A percentile compares a stretch with the other conserved stretches of the same genome.
Evolutionary conservation across 2,113 vertebrate genomes (phyloP).

Genomic region (Willisornis vidua): DNA sequence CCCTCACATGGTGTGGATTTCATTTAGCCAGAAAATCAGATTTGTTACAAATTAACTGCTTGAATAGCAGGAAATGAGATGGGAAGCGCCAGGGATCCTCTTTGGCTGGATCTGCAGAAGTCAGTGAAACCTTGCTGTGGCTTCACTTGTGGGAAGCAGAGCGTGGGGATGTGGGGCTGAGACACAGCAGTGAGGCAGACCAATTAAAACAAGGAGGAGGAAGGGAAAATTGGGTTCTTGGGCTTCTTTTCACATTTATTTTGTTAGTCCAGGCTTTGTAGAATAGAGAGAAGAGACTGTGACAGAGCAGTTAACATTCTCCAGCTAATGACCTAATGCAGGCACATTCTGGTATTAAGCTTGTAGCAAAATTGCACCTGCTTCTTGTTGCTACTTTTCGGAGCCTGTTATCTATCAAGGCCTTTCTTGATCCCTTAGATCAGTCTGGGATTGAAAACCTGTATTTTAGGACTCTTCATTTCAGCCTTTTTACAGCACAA

Average conservation of each 20-base stretch:
- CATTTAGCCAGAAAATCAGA: neutral
- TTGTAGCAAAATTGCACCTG: neutral
- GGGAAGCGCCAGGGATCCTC: neutral
- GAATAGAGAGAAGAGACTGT: neutral
- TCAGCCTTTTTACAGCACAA: neutral
- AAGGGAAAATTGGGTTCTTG: neutral
- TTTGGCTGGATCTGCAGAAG: neutral
- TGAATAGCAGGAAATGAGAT: neutral
- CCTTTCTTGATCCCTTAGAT: constrained; percentile 35
- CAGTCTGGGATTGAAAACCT: constrained; percentile 29
- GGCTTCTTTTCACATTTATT: neutral
- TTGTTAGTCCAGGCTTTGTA: neutral
- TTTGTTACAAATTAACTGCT: neutral
- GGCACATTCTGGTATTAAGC: neutral
- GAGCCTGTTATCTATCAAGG: neutral
- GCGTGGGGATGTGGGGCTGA: neutral
- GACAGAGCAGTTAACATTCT: neutral
- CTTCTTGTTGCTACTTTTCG: neutral
- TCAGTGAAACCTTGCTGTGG: neutral
- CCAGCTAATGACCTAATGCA: neutral
- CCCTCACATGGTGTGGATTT: accelerated
- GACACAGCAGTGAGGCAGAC: neutral
- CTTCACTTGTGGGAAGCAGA: neutral
- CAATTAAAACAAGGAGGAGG: neutral
- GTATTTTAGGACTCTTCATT: constrained; percentile 7